These are phyloP conservation scores for Amphiduros pacificus DNA, from an alignment of 2,888 invertebrate species.

Conservation along the genomic window DNA sequence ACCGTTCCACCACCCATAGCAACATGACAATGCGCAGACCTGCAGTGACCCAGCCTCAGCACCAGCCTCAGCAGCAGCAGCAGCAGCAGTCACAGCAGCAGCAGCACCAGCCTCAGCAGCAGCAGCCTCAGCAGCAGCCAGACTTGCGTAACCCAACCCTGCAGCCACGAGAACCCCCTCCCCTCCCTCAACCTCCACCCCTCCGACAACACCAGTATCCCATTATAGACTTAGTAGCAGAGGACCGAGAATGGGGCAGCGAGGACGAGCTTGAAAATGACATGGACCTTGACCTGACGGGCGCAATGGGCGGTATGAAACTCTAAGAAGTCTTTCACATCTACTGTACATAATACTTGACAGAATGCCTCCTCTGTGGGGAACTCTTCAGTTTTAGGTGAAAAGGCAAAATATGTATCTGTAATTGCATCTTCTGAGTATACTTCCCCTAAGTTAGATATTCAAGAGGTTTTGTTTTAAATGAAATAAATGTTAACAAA, in stretches of 20 bases:
- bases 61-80: not conserved
- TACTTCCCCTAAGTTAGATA: no score
- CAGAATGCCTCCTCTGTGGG: no score
- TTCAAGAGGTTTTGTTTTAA: no score
- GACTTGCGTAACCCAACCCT: not conserved
- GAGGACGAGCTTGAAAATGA: conserved; percentile 32
- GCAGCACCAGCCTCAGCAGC: not conserved
- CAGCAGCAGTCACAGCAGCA: not conserved
- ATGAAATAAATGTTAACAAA: no score
- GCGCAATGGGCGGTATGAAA: conserved; percentile 41
- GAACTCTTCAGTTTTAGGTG: no score
- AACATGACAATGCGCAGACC: not conserved
- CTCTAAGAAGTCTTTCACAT: no score
- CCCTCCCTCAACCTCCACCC: not conserved
- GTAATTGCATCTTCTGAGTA: no score
- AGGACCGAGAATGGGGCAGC: conserved; percentile 28
- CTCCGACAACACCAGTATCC: not conserved
- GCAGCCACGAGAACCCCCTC: not conserved
- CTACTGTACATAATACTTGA: no score
- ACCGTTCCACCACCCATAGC: not conserved
- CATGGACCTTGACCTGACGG: conserved; percentile 38
- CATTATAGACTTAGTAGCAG: conserved; percentile 3
- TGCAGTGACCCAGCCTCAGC: not conserved
- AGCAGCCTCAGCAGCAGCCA: not conserved
- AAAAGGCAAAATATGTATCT: no score